Evolutionary conservation across 2,797 vertebrate genomes (phyloP), one percentile per base, ranked within the genome.

Genomic region (Lepilemur ruficaudatus): DNA sequence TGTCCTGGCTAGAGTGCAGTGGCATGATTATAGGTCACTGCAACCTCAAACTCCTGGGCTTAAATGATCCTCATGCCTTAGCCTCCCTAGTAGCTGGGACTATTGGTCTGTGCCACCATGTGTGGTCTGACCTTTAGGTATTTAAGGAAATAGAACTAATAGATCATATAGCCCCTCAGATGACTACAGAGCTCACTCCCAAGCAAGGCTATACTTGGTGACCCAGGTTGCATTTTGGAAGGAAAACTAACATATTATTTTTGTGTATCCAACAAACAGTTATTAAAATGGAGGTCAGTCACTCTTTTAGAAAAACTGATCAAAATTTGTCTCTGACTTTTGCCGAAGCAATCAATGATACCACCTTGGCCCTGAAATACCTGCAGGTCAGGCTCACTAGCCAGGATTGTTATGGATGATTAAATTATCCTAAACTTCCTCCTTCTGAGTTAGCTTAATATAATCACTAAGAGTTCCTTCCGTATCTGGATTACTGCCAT

Each of bases 51-150:
- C 10, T 28, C 23, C 57, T 59, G 57, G 57, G 57, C 57, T 59
- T 10, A 59, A 59, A 4, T 3, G 23, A 59, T 59, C 57, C 23
- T 59, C 10, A 1, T 12, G 4, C 2, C 23, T 28, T 12, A 25
- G 57, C 23, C 57, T 59, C 57, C 23, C 4, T 4, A 28, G 10
- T 25, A 28, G 23, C 57, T 59, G 1, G 57, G 57, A 59, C 10
- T 59, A 59, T 4, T 25, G 23, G 10, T 0, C 9, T 2, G 0
- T 11, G 22, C 57, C 23, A 25, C 57, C 0, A 10, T 5, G 57
- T 4, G 10, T 23, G 10, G 57, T 28, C 23, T 59, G 12, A 59
- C 20, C 8, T 30, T 61, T 25, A 57, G 1, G 2, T 52, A 48
- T 59, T 69, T 87, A 70, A 93, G 14, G 15, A 96, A 70, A n/a